Base-by-base conservation (phyloP, 2,113 vertebrate genomes). In the Nansenia antarctica region DNA sequence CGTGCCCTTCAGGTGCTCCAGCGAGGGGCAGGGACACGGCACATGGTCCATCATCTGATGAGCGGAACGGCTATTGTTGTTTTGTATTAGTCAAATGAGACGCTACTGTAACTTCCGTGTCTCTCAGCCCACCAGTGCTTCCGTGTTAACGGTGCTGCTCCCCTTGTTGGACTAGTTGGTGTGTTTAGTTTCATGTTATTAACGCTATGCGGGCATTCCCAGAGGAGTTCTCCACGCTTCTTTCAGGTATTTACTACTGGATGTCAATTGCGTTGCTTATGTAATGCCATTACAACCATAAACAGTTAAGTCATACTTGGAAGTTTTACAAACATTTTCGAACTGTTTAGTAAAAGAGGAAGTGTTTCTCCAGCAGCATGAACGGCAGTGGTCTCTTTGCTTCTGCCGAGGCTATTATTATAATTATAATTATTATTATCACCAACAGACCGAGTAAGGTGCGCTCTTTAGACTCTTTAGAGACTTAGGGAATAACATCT, bases 221-320 rank as follows among this genome's bases (percentile, higher is more conserved):
- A 1, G 92, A 93, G 62, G 91, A 93, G 58, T 31, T 93, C 65
- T 73, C 84, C 9, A 26, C 78, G 22, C 90, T 93, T 5, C 78
- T 93, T 24, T 83, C 89, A 90, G 92, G 92, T 93, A 89, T 27
- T 61, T 54, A 1, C 31, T 22, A 24, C 3, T 20, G 3, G 18
- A 49, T 49, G 5, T 37, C 35, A 5, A 37, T 11, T 37, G 11
- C 5, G 35, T 11, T 49, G 45, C 20, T 49, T 2, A n/a, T 49
- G 45, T 49, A 42, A 42, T 42, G 45, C 5, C n/a, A 20, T 49
- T n/a, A 5, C 14, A 49, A 20, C 6, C 45, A 0, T 7, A 20
- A 11, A 14, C 14, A 8, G n/a, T 49, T n/a, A n/a, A n/a, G n/a
- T n/a, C n/a, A 22, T 20, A 49, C 45, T 1, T 49, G 5, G n/a